Evolutionary conservation across 2,797 vertebrate genomes (phyloP).

Genomic region (Lepidocolaptes lacrymiger): DNA sequence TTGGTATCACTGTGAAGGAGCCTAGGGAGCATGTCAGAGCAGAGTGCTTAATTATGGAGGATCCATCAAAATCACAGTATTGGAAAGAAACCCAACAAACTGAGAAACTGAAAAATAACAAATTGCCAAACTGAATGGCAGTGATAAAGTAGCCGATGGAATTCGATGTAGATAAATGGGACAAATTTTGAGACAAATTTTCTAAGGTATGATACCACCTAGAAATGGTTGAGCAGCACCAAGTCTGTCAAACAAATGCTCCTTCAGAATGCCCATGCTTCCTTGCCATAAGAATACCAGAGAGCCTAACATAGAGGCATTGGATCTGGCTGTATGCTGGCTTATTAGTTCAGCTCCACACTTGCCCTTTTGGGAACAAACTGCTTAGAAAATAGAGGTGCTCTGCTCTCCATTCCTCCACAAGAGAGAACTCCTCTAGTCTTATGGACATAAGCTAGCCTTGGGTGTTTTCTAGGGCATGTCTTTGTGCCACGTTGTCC

Average conservation of each 20-base stretch:
- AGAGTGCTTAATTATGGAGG: not conserved
- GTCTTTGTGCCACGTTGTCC: not conserved
- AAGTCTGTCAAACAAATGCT: not conserved
- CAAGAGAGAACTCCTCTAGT: not conserved
- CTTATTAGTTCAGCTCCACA: not conserved
- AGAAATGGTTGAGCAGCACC: not conserved
- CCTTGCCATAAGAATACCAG: not conserved
- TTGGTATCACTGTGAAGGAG: not conserved
- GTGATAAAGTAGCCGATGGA: not conserved
- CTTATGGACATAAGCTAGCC: not conserved
- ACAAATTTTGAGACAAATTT: not conserved
- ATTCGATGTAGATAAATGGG: not conserved
- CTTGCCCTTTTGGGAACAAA: not conserved
- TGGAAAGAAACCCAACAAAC: not conserved
- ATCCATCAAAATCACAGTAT: not conserved
- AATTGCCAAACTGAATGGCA: not conserved
- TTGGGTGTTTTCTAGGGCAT: not conserved
- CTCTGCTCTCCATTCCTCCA: not conserved
- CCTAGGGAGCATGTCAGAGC: not conserved
- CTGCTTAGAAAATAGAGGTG: not conserved
- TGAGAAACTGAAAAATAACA: not conserved
- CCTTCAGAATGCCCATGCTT: not conserved
- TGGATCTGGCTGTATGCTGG: not conserved
- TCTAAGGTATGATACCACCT: not conserved
- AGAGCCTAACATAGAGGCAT: accelerated